These are phyloP conservation scores for Virgularia gustaviana DNA, from an alignment of 92 coral and sea anemone species.

Conservation along the genomic window DNA sequence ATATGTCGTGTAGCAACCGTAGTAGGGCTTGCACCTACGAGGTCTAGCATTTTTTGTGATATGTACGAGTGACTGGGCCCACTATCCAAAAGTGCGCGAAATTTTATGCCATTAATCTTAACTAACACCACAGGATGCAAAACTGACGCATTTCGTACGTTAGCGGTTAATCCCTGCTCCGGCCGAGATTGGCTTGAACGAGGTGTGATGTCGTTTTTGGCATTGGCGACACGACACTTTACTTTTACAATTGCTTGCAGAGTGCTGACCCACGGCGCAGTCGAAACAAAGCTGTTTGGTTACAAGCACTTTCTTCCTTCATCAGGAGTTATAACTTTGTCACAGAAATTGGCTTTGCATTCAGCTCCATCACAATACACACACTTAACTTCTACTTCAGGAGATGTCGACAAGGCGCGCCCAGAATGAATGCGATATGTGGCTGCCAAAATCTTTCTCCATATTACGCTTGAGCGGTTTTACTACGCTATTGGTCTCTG, in stretches of 20 bases:
- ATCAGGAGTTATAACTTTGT: too few species aligned
- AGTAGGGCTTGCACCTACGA: neutral
- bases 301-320: conserved; percentile 10
- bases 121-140: conserved; percentile 38
- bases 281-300: conserved; percentile 36
- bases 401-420: neutral
- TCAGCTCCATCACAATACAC: conserved; percentile 24
- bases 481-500: too few species aligned
- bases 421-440: neutral
- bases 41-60: conserved; percentile 30
- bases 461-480: neutral
- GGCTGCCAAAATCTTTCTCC: too few species aligned
- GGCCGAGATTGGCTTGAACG: too few species aligned
- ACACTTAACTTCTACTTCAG: neutral
- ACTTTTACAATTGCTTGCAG: conserved; percentile 28
- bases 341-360: conserved; percentile 11
- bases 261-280: conserved; percentile 38
- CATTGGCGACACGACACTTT: conserved; percentile 41
- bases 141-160: conserved; percentile 8
- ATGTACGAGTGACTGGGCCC: conserved; percentile 38
- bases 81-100: conserved; percentile 31
- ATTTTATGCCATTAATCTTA: conserved; percentile 19
- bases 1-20: conserved; percentile 24
- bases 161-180: conserved; percentile 26
- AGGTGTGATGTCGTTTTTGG: conserved; percentile 45